Base-by-base conservation (phyloP, 2,113 vertebrate genomes). In the Eublepharis macularius region DNA sequence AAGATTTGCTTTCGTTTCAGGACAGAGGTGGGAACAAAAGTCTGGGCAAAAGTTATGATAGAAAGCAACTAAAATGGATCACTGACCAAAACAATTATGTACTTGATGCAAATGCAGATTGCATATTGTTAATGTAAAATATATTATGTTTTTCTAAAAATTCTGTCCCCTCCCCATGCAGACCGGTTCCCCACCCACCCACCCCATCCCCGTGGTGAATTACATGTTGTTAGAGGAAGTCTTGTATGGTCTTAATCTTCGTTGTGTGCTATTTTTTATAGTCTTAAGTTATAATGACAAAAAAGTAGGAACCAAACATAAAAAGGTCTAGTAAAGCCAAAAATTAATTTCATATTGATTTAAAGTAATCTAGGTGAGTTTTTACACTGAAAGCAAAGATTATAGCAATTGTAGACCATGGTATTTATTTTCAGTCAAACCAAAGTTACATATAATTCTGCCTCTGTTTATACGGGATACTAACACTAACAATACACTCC, bases 381-480 rank as follows among this genome's bases (percentile, higher is more conserved):
- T 98, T 98, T 97, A 97, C 97, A 97, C 96, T 97, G 95, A 98
- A 98, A 97, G 97, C 97, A 98, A 99, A 98, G 98, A 98, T 96
- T 97, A 98, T 97, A 99, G 98, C 98, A 98, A 99, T 98, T 97
- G 96, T 97, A 96, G 97, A 97, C 97, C 97, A 97, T 97, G 97
- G 97, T 97, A 96, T 97, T 97, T 99, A 99, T 99, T 98, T 98
- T 99, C 98, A 98, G 96, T 98, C 97, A 99, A 99, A 99, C 98
- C 98, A 99, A 99, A 99, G 98, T 98, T 98, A 97, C 98, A 99
- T 98, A 99, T 97, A 97, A 97, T 98, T 99, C 98, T 99, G 98
- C 98, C 98, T 99, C 98, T 98, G 97, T 97, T 98, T 97, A 97
- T 98, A 98, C 96, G 97, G 97, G 97, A 99, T 98, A 97, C 95